Base-by-base conservation (phyloP, 2,113 vertebrate species). In the Engraulis encrasicolus region DNA sequence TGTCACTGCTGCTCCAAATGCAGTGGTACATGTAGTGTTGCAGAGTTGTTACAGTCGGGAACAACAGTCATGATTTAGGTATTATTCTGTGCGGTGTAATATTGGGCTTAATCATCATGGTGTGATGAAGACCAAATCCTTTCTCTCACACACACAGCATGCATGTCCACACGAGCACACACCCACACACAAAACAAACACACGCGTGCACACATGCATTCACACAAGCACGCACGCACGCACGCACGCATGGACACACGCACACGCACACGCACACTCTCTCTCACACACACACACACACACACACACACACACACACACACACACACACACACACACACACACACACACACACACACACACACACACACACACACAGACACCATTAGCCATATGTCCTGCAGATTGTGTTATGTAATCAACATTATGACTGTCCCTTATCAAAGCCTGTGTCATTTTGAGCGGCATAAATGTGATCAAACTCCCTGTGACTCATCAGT, bases 401-500 rank as follows among this genome's bases (percentile, higher is more conserved):
- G 11, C 34, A 27, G 23, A 15, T 31, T 71, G 61, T 34, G 61
- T 71, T 71, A 2, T 58, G 52, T 58, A 20, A 58, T 6, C 0
- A 19, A 20, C n/a, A 20, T 58, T 19, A 58, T 20, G n/a, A n/a
- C n/a, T 20, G 7, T 58, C 34, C 66, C 12, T 34, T 90, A 71
- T 85, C 71, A 88, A 87, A 87, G 90, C 0, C 2, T 31, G 82
- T 89, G 79, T 89, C 87, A 90, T 85, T 74, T 80, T 50, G 83
- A 88, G 87, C 91, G 90, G 91, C 93, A 90, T 86, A 84, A 85
- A 86, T 83, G 89, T 86, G 83, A 89, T 89, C 91, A 90, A 86
- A 20, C 81, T 79, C 89, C 86, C 89, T 88, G 84, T 86, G 84
- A 79, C 50, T 83, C 87, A 85, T 54, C 85, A 84, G 85, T 85